phyloP scores from a whole-genome alignment of 2,113 vertebrate genomes.

The Macrotis lagotis region DNA sequence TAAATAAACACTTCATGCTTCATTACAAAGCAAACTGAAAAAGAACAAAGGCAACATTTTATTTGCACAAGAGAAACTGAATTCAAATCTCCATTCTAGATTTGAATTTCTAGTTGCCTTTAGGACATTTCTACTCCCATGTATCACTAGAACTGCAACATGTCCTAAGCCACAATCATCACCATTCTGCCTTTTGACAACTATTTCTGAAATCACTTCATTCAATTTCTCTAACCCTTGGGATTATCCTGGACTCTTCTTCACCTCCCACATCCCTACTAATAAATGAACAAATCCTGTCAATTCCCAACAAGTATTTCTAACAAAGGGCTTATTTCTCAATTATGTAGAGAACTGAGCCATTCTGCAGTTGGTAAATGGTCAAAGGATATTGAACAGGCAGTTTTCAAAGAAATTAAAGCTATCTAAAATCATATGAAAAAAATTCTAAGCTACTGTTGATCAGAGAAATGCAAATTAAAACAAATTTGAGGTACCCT shows the following conservation, averaged over 20 bases:
- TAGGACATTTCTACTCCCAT: not conserved
- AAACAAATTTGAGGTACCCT: not conserved
- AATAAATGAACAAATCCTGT: not conserved
- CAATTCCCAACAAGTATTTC: not conserved
- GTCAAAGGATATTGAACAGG: not conserved
- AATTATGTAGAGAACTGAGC: not conserved
- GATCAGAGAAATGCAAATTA: not conserved
- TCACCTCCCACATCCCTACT: not conserved
- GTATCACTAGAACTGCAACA: not conserved
- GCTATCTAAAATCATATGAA: not conserved
- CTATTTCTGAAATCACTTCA: not conserved
- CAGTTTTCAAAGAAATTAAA: not conserved
- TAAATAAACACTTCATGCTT: slow-evolving; percentile 21
- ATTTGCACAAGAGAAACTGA: slow-evolving; percentile 31
- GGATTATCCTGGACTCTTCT: not conserved
- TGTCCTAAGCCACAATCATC: not conserved
- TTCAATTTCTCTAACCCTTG: not conserved
- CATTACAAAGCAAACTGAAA: slow-evolving; percentile 41
- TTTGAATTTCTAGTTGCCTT: not conserved
- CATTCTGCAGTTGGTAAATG: not conserved
- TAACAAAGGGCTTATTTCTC: not conserved
- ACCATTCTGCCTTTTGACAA: not conserved
- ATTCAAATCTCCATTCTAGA: slow-evolving; percentile 32
- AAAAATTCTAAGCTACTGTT: not conserved
- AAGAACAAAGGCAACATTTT: slow-evolving; percentile 55